Base-by-base conservation (phyloP, 1,140 invertebrate species). In the Euwallacea similis region DNA sequence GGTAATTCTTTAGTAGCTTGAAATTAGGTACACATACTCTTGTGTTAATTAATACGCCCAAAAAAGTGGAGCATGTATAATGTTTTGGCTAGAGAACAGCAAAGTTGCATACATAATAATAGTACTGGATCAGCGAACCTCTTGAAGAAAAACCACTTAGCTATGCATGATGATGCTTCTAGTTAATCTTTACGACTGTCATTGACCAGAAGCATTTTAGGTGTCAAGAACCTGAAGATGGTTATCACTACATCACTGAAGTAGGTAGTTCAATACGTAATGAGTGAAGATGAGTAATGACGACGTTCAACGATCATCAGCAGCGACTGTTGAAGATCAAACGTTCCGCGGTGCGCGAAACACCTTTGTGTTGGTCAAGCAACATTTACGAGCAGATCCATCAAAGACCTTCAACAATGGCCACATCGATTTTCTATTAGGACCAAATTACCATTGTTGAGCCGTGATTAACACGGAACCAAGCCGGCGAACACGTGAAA, bases 391-490 rank as follows among this genome's bases (percentile, higher is more conserved):
- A 50, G 13, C 46, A 50, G 46, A 50, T 50, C 46, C 46, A 50
- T 50, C 46, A 50, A 50, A 10, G 9, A 13, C 9, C 13, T 50
- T 58, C 55, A 15, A 58, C 55, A 58, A 58, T 58, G 59, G 59
- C 62, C 15, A 11, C 58, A 71, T 71, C 62, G 69, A 71, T 71
- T 71, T 71, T 71, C 69, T 66, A 71, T 71, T 71, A 71, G 43
- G 68, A 43, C 46, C 68, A 63, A 69, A 69, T 71, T 71, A 71
- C 42, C 69, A 66, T 71, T 71, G 62, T 71, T 60, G 42, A 59
- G 53, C 56, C 54, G 68, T 64, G 68, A 64, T 56, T 63, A 64
- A 70, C 60, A 70, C 68, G 53, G 42, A 41, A 43, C 8, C 54
- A 9, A 15, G 11, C 13, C 9, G 54, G 16, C 42, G 42, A 53